These are phyloP conservation scores for Glaucidium brasilianum DNA, from an alignment of 2,113 vertebrate species.

Conservation along the genomic window DNA sequence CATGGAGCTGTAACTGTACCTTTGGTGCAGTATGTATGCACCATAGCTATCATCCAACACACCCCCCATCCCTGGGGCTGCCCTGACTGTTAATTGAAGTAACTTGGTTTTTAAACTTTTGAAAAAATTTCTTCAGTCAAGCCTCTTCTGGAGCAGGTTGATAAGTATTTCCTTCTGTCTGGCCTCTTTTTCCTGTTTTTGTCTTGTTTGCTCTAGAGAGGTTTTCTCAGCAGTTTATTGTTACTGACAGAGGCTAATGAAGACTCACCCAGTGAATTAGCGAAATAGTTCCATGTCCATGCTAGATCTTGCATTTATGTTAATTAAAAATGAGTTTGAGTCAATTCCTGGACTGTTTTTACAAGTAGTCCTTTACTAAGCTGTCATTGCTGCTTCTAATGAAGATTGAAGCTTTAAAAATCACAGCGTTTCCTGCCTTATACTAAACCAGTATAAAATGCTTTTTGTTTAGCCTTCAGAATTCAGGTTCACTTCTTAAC, in stretches of 20 bases:
- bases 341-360: neutral
- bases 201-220: neutral
- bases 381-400: neutral
- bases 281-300: neutral
- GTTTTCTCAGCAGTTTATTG: neutral
- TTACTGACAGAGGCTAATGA: neutral
- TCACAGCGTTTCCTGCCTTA: neutral
- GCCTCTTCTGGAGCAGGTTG: neutral
- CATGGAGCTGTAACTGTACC: accelerated
- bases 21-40: accelerated
- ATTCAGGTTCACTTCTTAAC: neutral
- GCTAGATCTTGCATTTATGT: neutral
- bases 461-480: neutral
- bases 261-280: neutral
- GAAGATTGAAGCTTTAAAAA: neutral
- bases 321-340: neutral
- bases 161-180: neutral
- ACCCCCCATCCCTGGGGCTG: neutral
- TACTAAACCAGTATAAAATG: neutral
- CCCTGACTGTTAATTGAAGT: neutral
- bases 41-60: neutral
- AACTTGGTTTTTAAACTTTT: neutral
- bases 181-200: neutral
- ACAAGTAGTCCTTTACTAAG: neutral
- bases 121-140: neutral